Conservation (phyloP, 2,888 invertebrate genomes). For the Tiliacea aurago region DNA sequence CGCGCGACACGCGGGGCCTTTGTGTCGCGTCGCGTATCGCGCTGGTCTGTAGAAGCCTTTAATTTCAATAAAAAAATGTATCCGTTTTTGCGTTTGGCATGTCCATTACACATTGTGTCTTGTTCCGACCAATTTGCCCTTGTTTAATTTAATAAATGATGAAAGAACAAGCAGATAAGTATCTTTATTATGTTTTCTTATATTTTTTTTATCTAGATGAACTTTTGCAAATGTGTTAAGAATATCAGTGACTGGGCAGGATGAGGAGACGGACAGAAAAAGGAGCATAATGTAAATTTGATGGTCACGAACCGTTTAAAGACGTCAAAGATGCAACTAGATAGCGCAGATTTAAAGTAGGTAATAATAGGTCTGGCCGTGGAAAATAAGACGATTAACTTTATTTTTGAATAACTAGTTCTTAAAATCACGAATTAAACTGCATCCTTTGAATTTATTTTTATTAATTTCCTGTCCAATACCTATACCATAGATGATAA, state of each 20-base stretch:
- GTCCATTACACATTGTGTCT: slow-evolving; percentile 10
- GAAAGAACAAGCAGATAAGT: not conserved
- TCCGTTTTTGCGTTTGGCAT: slow-evolving; percentile 31
- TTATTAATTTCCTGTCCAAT: slow-evolving; percentile 1
- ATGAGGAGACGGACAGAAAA: slow-evolving; percentile 12
- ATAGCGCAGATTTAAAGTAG: slow-evolving; percentile 16
- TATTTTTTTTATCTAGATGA: slow-evolving; percentile 3
- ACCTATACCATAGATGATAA: too few species aligned
- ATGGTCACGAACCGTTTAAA: slow-evolving; percentile 21
- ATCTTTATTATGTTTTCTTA: slow-evolving; percentile 7
- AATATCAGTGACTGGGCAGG: not conserved
- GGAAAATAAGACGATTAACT: not conserved
- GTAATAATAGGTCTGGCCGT: slow-evolving; percentile 3
- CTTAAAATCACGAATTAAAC: not conserved
- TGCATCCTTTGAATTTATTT: too few species aligned
- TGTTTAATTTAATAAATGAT: slow-evolving; percentile 15
- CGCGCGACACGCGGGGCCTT: too few species aligned
- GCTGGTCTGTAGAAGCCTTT: too few species aligned
- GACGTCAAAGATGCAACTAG: slow-evolving; percentile 29
- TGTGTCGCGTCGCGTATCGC: too few species aligned
- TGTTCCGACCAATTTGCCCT: slow-evolving; percentile 4
- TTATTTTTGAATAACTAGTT: not conserved
- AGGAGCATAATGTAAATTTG: slow-evolving; percentile 32
- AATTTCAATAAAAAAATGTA: slow-evolving; percentile 27
- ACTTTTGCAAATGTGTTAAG: slow-evolving; percentile 12